Base-by-base conservation (phyloP, 2,113 vertebrate genomes). In the Gobius niger region DNA sequence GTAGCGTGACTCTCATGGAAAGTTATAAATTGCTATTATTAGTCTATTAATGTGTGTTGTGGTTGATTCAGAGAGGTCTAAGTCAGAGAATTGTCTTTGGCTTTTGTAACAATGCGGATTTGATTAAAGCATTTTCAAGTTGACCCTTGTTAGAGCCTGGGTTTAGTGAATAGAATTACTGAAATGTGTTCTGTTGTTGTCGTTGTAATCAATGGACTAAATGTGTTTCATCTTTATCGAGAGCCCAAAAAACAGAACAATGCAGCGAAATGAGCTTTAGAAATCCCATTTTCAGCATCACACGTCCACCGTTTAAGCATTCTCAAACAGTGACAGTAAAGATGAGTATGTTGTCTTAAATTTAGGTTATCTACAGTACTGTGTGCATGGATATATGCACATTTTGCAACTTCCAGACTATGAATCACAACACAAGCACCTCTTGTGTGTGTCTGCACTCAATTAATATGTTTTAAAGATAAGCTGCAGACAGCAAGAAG, bases 1-100 rank as follows among this genome's bases (percentile, higher is more conserved):
- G 77, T 69, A 51, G 73, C 79, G 70, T 83, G 67, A 5, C 50
- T 40, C 34, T 52, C 4, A 54, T 53, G 42, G 67, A 52, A 71
- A 72, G 63, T 67, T 60, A 56, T 14, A 40, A 56, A 72, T 69
- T 63, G 52, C 63, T 71, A 67, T 75, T 70, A 75, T 70, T 34
- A 64, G 51, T 68, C 68, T 68, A 16, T 8, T 59, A 24, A 70
- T 65, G 49, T 63, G 49, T 64, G 70, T 42, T 34, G 19, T 57
- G 44, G 57, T 64, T 19, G 60, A 50, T 24, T 46, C 50, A 47
- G 46, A 47, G 46, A 60, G 42, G 53, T 67, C 51, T 44, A 18
- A 15, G 12, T 2, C 19, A 34, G 44, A 18, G 57, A 46, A 19
- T 34, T 70, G 34, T 62, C 16, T 56, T 57, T 76, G 52, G 51